Conservation (phyloP, 2,113 vertebrate species). For the Anhinga rufa region DNA sequence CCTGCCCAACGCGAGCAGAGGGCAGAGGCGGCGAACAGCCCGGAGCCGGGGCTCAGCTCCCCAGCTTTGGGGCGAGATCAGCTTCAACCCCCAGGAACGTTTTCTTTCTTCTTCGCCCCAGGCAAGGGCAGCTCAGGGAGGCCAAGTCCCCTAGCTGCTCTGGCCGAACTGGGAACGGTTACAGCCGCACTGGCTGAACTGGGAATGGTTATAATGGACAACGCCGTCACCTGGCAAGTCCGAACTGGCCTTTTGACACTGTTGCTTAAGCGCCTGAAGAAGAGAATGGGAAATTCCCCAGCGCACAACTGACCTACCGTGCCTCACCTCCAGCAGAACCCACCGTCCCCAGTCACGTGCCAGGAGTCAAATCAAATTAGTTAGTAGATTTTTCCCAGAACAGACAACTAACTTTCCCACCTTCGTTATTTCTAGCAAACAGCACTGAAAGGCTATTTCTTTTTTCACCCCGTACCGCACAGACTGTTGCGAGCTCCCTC, state of each 20-base stretch:
- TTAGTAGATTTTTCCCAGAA: background rate
- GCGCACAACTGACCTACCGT: too few relatives aligned
- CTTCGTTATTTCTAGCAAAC: background rate
- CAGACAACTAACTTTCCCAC: background rate
- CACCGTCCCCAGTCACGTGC: background rate
- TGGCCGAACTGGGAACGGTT: too few relatives aligned
- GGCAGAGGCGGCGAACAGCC: fast-evolving
- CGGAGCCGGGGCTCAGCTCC: background rate
- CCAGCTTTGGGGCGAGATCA: background rate
- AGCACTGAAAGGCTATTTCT: background rate
- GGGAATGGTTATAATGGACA: background rate
- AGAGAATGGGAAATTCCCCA: background rate
- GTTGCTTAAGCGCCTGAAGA: background rate
- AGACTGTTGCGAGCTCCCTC: background rate
- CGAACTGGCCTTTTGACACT: fast-evolving
- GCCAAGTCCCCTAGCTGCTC: background rate
- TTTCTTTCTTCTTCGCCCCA: background rate
- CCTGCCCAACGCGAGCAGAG: background rate
- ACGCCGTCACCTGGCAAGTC: fast-evolving
- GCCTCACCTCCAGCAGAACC: background rate
- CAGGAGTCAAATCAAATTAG: background rate
- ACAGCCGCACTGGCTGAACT: too few relatives aligned
- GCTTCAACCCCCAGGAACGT: too few relatives aligned
- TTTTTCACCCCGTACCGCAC: background rate
- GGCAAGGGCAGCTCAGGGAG: background rate